phyloP scores from a whole-genome alignment of 2,113 vertebrate species.

The Halcyon malimbica region DNA sequence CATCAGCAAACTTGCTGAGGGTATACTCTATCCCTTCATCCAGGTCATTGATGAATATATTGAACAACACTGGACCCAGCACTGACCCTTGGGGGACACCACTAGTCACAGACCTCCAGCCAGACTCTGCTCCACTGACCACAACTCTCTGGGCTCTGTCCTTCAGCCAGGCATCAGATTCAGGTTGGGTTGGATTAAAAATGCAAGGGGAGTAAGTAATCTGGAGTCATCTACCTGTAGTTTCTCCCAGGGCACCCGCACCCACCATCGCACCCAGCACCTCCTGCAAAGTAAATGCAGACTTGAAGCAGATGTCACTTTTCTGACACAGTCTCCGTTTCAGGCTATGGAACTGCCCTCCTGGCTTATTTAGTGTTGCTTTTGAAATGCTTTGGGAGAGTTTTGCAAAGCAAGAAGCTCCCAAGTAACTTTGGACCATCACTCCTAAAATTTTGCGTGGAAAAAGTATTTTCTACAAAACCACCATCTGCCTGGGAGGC shows the following conservation, averaged over 20 bases:
- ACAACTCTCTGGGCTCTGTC: too few relatives aligned
- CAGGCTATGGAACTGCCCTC: fast-evolving
- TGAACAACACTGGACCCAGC: too few relatives aligned
- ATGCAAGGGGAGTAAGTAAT: neutral
- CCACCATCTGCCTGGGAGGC: neutral
- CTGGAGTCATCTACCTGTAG: neutral
- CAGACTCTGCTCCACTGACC: too few relatives aligned
- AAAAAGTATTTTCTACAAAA: neutral
- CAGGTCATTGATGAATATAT: too few relatives aligned
- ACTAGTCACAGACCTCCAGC: too few relatives aligned
- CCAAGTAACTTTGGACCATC: neutral
- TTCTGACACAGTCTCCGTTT: neutral
- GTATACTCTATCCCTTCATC: too few relatives aligned
- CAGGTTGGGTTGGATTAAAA: neutral
- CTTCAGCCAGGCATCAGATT: neutral
- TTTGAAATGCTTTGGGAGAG: neutral
- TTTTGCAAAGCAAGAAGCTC: neutral
- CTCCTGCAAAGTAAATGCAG: neutral
- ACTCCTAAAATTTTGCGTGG: neutral
- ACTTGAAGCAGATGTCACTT: neutral
- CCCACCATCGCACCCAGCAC: neutral
- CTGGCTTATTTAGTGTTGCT: neutral
- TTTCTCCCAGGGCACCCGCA: neutral
- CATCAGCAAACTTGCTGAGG: too few relatives aligned
- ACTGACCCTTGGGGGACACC: too few relatives aligned